These are phyloP conservation scores for Limulus polyphemus DNA, from an alignment of 2,888 invertebrate genomes.

Conservation along the genomic window DNA sequence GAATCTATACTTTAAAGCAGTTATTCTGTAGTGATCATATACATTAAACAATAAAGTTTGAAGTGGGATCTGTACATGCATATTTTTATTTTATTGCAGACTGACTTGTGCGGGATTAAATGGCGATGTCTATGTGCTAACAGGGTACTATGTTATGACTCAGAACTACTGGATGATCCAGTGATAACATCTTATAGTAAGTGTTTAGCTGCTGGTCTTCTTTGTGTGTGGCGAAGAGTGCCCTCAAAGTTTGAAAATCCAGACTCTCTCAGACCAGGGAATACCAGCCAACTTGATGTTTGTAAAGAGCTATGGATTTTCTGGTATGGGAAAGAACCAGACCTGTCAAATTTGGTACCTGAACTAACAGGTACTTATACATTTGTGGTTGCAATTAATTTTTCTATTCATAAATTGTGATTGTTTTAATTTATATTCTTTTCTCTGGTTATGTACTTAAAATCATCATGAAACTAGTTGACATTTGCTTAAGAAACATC, in stretches of 20 bases:
- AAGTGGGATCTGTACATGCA: no score
- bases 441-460: no score
- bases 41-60: no score
- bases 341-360: conserved; percentile 65
- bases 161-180: conserved; percentile 66
- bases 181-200: conserved; percentile 79
- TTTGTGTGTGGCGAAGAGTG: conserved; percentile 95
- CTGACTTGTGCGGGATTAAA: conserved; percentile 98
- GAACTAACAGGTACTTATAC: conserved; percentile 83
- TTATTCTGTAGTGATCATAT: no score
- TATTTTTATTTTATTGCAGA: conserved; percentile 51
- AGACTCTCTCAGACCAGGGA: conserved; percentile 45
- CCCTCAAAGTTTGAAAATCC: no score
- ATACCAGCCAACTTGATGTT: conserved; percentile 40
- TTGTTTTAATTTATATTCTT: no score
- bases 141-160: conserved; percentile 44
- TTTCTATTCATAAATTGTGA: no score
- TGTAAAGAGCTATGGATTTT: conserved; percentile 97
- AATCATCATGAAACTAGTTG: no score
- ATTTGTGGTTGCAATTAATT: no score
- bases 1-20: no score
- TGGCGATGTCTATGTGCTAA: conserved; percentile 90
- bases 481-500: no score
- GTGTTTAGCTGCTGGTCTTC: conserved; percentile 75
- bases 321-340: conserved; percentile 98